Percentiles rank a stretch among this genome's conserved stretches.
Conservation (phyloP, 2,888 invertebrate genomes). For the Xylota sylvarum region DNA sequence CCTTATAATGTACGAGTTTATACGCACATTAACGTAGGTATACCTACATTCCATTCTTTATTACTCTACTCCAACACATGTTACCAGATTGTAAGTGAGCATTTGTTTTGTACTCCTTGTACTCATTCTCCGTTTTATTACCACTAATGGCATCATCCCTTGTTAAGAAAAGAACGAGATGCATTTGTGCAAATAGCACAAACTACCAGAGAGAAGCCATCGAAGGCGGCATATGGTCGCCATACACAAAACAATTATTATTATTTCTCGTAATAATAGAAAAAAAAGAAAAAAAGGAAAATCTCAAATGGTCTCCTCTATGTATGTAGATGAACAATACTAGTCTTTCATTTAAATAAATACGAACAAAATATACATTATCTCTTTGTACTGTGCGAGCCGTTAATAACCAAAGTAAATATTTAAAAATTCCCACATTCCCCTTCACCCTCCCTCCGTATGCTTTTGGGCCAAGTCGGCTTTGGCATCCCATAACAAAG, state of each 20-base stretch:
- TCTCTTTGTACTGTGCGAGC: slow-evolving; percentile 72
- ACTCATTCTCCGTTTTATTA: slow-evolving; percentile 54
- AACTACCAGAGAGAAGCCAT: slow-evolving; percentile 46
- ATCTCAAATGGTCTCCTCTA: slow-evolving; percentile 43
- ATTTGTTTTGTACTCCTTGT: slow-evolving; percentile 29
- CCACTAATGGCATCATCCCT: slow-evolving; percentile 68
- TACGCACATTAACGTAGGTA: not conserved
- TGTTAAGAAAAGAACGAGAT: slow-evolving; percentile 50
- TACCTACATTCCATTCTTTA: slow-evolving; percentile 4
- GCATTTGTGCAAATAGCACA: slow-evolving; percentile 70
- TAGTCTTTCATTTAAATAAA: slow-evolving; percentile 74
- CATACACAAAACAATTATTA: slow-evolving; percentile 57
- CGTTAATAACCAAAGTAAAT: slow-evolving; percentile 77
- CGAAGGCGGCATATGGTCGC: slow-evolving; percentile 63
- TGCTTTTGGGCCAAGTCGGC: slow-evolving; percentile 65
- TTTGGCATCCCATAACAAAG: slow-evolving; percentile 66
- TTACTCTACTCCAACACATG: slow-evolving; percentile 40
- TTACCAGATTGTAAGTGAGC: slow-evolving; percentile 36
- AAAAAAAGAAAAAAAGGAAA: slow-evolving; percentile 25
- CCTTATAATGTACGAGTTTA: not conserved
- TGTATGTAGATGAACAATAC: slow-evolving; percentile 68
- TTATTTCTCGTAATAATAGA: slow-evolving; percentile 56
- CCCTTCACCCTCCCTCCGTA: slow-evolving; percentile 11
- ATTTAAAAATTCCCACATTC: slow-evolving; percentile 67
- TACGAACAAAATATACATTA: slow-evolving; percentile 67